Conservation (phyloP, 2,888 invertebrate genomes). For the Glyphotaelius pellucidus region DNA sequence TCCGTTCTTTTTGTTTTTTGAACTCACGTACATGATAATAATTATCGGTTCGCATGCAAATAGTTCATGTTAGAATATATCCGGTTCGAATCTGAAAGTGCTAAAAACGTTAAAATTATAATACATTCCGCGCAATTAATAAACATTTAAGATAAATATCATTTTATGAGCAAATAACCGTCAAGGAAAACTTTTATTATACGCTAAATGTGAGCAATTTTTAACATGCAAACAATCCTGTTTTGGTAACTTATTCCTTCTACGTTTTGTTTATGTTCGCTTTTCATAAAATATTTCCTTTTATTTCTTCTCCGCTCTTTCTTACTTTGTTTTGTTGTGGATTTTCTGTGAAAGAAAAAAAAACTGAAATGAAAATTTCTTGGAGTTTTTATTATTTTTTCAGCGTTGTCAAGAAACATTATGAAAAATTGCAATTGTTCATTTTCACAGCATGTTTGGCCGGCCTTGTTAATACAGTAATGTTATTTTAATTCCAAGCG, state of each 20-base stretch:
- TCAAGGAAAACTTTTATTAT: background rate
- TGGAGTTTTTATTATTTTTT: slow-evolving; percentile 54
- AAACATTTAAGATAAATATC: slow-evolving; percentile 2
- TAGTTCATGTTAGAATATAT: background rate
- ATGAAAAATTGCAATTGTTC: slow-evolving; percentile 36
- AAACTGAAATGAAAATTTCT: slow-evolving; percentile 43
- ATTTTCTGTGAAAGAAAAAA: slow-evolving; percentile 32
- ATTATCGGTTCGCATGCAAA: background rate
- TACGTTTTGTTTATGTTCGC: slow-evolving; percentile 52
- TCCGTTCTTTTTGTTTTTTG: background rate
- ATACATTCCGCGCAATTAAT: background rate
- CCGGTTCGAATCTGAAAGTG: background rate
- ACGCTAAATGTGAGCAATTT: slow-evolving; percentile 12
- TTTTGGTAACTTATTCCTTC: slow-evolving; percentile 12
- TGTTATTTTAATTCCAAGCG: background rate
- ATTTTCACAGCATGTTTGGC: background rate
- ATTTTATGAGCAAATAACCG: slow-evolving; percentile 2
- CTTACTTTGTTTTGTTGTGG: slow-evolving; percentile 54
- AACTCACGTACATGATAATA: background rate
- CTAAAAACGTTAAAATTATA: background rate
- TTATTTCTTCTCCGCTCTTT: slow-evolving; percentile 48
- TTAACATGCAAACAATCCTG: slow-evolving; percentile 32
- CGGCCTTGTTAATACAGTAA: background rate
- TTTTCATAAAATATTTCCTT: slow-evolving; percentile 62
- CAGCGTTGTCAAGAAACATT: slow-evolving; percentile 42